phyloP scores from a whole-genome alignment of 2,888 invertebrate species.

The Cheilosia urbana region DNA sequence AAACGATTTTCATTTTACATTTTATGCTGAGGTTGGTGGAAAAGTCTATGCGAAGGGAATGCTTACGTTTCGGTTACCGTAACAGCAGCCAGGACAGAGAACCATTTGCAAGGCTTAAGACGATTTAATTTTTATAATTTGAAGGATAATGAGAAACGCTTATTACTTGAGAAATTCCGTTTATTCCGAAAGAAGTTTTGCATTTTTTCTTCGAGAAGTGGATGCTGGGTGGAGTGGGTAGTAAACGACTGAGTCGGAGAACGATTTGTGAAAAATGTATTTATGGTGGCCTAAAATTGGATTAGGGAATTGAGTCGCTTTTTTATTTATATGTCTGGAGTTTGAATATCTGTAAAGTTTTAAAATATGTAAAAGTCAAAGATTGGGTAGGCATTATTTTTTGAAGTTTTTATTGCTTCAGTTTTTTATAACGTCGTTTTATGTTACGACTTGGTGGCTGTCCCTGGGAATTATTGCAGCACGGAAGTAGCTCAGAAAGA shows the following conservation, averaged over 20 bases:
- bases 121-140: conserved; percentile 72
- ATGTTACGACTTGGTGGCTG: no score
- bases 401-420: no score
- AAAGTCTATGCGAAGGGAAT: conserved; percentile 42
- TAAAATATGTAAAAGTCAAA: no score
- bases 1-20: conserved; percentile 70
- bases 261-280: not conserved
- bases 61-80: conserved; percentile 20
- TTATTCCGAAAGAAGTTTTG: conserved; percentile 27
- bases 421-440: no score
- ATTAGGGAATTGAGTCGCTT: not conserved
- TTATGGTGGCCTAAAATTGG: not conserved
- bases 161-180: conserved; percentile 47
- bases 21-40: conserved; percentile 69
- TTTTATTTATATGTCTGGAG: not conserved
- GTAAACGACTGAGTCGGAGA: no score
- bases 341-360: not conserved
- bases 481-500: no score
- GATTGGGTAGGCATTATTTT: no score
- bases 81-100: conserved; percentile 18
- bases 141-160: conserved; percentile 67
- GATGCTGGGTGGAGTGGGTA: no score
- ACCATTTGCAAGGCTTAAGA: conserved; percentile 70
- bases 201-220: conserved; percentile 2
- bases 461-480: no score